Base-by-base conservation (phyloP, 1,140 invertebrate species). In the Argopecten irradians region DNA sequence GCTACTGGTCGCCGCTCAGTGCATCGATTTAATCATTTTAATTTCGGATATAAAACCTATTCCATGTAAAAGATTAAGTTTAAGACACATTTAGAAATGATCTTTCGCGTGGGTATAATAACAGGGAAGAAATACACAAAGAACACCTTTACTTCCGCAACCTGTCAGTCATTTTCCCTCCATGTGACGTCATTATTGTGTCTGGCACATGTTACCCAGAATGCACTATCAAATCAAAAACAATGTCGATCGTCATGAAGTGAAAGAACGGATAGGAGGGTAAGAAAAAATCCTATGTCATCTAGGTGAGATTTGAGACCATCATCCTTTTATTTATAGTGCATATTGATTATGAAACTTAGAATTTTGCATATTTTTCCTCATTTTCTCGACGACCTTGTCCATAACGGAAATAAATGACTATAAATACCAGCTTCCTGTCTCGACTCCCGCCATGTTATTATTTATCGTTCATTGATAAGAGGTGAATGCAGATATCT, bases 201-300 rank as follows among this genome's bases (percentile, higher is more conserved):
- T 82, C 34, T 35, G 28, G 46, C 85, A 89, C 87, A 88, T 88
- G 85, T 34, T 86, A 84, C 85, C 88, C 88, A 36, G 11, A 33
- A 89, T 87, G 84, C 86, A 82, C 33, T 28, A 22, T 36, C 41
- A 19, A 87, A 83, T 46, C 85, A 33, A 82, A 90, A 88, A 90
- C 89, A 90, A 87, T 88, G 86, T 89, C 89, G 86, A 87, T 88
- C 89, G 87, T 84, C 87, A 90, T 90, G 89, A 84, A 84, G 85
- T 86, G 82, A 89, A 83, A 55, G 85, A 87, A 85, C 82, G 87
- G 83, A 85, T 91, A 91, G 87, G 89, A 89, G 89, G 89, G 88
- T 90, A 85, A 90, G 28, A 55, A 91, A n/a, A 89, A 90, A 93
- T 93, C 93, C 91, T 90, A 92, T 90, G 89, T 87, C 93, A 93